Evolutionary conservation across 2,113 vertebrate genomes (phyloP), one percentile per base, ranked within the genome.

Genomic region (Vidua chalybeata): DNA sequence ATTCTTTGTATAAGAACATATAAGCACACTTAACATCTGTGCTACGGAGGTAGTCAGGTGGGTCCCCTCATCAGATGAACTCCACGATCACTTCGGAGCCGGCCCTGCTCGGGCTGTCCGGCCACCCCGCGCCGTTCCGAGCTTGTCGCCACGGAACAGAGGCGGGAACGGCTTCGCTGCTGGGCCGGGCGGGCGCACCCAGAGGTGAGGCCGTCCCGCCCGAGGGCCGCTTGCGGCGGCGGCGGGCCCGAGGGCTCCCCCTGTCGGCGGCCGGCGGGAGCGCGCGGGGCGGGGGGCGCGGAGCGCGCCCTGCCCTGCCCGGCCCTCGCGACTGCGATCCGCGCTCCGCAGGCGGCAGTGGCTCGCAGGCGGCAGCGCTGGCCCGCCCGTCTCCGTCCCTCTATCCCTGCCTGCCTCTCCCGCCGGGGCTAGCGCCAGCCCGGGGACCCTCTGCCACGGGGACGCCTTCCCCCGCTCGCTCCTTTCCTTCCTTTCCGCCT

Each of bases 111-210:
- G 21, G 26, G 49, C 41, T 31, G 16, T 2, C 56, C 26, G 4
- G 3, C 3, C 4, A 2, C 4, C 6, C 24, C 3, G 11, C 16
- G 11, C 35, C 11, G 9, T 7, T 37, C 51, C 35, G 13, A 35
- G 11, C 31, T 10, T 2, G 35, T 4, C 2, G 13, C 5, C 43
- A 2, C 9, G 4, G 13, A 20, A 4, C 4, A 41, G n/a, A 19
- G 18, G 10, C 0, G 19, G 2, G 8, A 19, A 4, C 7, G 10
- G 7, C 13, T 15, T 2, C 13, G 9, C 43, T 1, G 13, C 23
- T 3, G 7, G 10, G 11, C 45, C 8, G 15, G 27, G 15, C 18
- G 7, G 12, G 16, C 24, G 14, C 31, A 4, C 30, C 54, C 16
- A 4, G 24, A 21, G 18, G 14, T 7, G 72, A 75, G 26, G 41